Base-by-base conservation (phyloP, 2,888 invertebrate species). In the Drosophila borealis region DNA sequence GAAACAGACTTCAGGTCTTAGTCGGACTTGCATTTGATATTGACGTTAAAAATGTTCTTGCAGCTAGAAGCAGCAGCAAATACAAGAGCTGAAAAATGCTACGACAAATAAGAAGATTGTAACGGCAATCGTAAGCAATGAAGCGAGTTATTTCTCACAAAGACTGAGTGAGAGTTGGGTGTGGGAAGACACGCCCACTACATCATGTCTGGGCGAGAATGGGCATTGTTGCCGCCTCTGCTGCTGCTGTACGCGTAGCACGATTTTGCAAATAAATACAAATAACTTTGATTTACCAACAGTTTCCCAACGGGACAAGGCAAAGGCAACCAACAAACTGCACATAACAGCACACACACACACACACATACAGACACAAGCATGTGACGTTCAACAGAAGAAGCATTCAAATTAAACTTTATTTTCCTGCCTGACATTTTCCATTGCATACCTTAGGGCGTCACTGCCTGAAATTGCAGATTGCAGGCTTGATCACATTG, bases 401-500 rank as follows among this genome's bases (percentile, higher is more conserved):
- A 86, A 88, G 88, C 88, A 84, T 84, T 88, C 83, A 88, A 84
- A 84, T 84, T 84, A 84, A 84, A 84, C 88, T 84, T 84, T 84
- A 84, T 84, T 84, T 84, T 65, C 50, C 78, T 80, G 81, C 50
- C 83, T 65, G 78, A 50, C 69, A 68, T 67, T 67, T 55, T 65
- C 44, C 59, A 56, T 69, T 80, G 87, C 79, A 75, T 77, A 87
- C 84, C 85, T 84, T 78, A 55, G 89, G 89, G 89, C 88, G 89
- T 80, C 81, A 61, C 80, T 59, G 78, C 67, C 74, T 81, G 84
- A 89, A 84, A 89, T 85, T 85, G 81, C 89, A 89, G 85, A 89
- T 88, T 84, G 83, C 83, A 88, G 88, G 88, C 85, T 84, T 87
- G 85, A 85, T 87, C 89, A 85, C 81, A 87, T 87, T 89, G 70